Percentiles rank a stretch among this genome's conserved stretches.
Conservation (phyloP, 2,888 invertebrate genomes). For the Erebia aethiops region DNA sequence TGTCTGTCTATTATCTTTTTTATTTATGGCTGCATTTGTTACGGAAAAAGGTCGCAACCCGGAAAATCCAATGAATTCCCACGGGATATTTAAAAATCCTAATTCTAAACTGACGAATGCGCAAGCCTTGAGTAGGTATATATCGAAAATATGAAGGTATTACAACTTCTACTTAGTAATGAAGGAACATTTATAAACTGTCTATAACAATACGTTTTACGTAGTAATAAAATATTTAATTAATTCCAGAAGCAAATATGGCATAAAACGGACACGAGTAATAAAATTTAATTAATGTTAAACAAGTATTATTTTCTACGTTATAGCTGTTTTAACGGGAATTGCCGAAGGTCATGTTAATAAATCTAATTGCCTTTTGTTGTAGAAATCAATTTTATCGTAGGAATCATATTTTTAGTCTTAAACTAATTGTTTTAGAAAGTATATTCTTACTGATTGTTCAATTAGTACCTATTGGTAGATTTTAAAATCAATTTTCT, state of each 20-base stretch:
- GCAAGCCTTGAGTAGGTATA: no score
- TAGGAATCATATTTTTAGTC: not conserved
- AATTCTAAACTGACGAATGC: no score
- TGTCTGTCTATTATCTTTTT: no score
- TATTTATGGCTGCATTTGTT: no score
- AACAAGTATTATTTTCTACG: conserved; percentile 20
- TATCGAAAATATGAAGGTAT: no score
- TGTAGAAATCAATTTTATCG: not conserved
- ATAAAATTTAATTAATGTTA: conserved; percentile 38
- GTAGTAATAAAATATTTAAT: conserved; percentile 37
- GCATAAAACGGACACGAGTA: conserved; percentile 34
- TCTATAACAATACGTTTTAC: conserved; percentile 25
- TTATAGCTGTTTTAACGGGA: conserved; percentile 27
- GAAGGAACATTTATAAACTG: conserved; percentile 33
- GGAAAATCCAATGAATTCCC: no score
- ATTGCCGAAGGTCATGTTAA: conserved; percentile 15
- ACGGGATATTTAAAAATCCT: no score
- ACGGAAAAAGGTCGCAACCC: no score
- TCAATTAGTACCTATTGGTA: no score
- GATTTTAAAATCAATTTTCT: no score
- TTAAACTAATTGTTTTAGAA: no score
- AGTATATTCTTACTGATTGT: no score
- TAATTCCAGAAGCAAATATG: conserved; percentile 36
- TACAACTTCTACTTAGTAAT: not conserved
- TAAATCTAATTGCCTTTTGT: not conserved